Evolutionary conservation across 2,888 invertebrate species (phyloP).

Genomic region (Macaria notata): DNA sequence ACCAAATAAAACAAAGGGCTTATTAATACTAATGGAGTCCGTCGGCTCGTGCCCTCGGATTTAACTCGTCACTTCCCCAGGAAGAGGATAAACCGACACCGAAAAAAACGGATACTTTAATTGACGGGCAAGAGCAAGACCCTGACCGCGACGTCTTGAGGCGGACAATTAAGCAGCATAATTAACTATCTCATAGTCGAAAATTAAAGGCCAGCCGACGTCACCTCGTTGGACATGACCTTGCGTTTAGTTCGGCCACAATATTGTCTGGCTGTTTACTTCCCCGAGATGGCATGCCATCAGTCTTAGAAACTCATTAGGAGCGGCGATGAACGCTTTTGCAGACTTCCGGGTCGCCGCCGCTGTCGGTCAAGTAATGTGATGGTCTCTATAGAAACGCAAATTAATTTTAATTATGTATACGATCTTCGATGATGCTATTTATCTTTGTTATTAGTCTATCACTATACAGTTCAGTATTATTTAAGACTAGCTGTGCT

Average conservation of each 20-base stretch:
- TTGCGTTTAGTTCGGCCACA: conserved; percentile 40
- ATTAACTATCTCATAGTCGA: conserved; percentile 39
- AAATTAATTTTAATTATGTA: too few relatives aligned
- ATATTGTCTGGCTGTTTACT: conserved; percentile 41
- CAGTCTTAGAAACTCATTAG: conserved; percentile 57
- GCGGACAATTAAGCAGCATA: conserved; percentile 54
- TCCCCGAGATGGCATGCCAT: conserved; percentile 48
- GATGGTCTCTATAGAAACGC: too few relatives aligned
- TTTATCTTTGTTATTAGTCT: too few relatives aligned
- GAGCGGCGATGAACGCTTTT: conserved; percentile 47
- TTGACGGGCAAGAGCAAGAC: conserved; percentile 69
- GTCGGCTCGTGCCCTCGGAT: conserved; percentile 57
- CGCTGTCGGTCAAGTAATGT: conserved; percentile 8
- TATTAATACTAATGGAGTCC: conserved; percentile 44
- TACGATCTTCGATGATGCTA: too few relatives aligned
- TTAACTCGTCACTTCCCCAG: conserved; percentile 63
- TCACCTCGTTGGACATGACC: conserved; percentile 38
- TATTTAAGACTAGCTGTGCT: too few relatives aligned
- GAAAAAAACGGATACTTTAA: conserved; percentile 79
- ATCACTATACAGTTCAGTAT: too few relatives aligned
- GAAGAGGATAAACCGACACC: conserved; percentile 67
- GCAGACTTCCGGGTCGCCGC: conserved; percentile 54
- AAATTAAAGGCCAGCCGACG: conserved; percentile 34
- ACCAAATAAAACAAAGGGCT: conserved; percentile 8
- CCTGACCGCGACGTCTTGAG: conserved; percentile 58